phyloP scores from a whole-genome alignment of 1,140 invertebrate genomes.

The Drosophila murphyi region DNA sequence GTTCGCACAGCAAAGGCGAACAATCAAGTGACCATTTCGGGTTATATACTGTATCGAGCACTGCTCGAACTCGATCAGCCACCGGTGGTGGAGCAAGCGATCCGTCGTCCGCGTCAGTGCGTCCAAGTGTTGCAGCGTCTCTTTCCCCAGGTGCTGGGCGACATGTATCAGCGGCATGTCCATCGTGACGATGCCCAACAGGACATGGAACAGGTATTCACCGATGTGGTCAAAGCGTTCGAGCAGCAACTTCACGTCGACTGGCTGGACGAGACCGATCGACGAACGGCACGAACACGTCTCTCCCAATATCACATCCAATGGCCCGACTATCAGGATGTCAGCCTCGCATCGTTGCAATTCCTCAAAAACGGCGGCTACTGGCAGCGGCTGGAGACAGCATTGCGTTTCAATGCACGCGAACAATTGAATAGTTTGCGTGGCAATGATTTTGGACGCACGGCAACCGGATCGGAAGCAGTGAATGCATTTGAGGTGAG shows the following conservation, averaged over 20 bases:
- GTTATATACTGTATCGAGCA: conserved; percentile 75
- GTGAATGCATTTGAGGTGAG: conserved; percentile 64
- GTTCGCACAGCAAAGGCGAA: conserved; percentile 37
- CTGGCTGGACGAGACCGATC: conserved; percentile 72
- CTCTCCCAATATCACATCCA: conserved; percentile 45
- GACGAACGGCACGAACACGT: conserved; percentile 44
- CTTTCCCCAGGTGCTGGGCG: conserved; percentile 67
- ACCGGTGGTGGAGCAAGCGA: conserved; percentile 42
- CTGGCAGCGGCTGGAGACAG: conserved; percentile 58
- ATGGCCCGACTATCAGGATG: conserved; percentile 58
- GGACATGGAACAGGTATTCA: conserved; percentile 63
- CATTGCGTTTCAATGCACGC: conserved; percentile 48
- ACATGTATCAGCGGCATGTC: conserved; percentile 65
- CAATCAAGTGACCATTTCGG: conserved; percentile 50
- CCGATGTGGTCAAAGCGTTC: conserved; percentile 59
- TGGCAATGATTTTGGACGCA: conserved; percentile 43
- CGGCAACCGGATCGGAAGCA: conserved; percentile 5
- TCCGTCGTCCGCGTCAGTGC: conserved; percentile 52
- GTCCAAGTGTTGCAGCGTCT: conserved; percentile 52
- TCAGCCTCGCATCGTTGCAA: conserved; percentile 53
- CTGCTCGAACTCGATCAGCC: conserved; percentile 65
- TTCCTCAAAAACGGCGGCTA: conserved; percentile 65
- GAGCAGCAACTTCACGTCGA: conserved; percentile 54
- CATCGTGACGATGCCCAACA: conserved; percentile 51
- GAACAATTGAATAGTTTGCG: conserved; percentile 56